These are phyloP conservation scores for Scophthalmus maximus DNA, from an alignment of 2,113 vertebrate species.

Conservation along the genomic window DNA sequence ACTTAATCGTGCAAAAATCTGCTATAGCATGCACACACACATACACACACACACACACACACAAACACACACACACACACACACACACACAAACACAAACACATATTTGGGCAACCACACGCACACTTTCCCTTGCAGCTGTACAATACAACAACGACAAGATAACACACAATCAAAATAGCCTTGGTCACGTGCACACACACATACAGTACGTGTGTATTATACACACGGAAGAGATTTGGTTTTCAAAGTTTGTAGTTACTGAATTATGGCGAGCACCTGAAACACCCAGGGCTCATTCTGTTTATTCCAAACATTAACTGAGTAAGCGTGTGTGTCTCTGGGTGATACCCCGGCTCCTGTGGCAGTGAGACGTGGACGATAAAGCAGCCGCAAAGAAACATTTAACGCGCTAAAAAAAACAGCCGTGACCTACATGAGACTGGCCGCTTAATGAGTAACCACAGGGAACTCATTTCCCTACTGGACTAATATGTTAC, in stretches of 20 bases:
- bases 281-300: not conserved
- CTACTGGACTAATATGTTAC: slow-evolving; percentile 53
- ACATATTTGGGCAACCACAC: not conserved
- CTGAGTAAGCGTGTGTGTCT: not conserved
- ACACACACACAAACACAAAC: not conserved
- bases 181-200: not conserved
- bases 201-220: not conserved
- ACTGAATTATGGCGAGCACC: not conserved
- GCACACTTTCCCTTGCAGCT: not conserved
- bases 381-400: slow-evolving; percentile 49
- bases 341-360: slow-evolving; percentile 14
- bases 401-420: slow-evolving; percentile 41
- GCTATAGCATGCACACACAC: not conserved
- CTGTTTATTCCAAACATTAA: slow-evolving; percentile 30
- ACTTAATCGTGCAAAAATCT: slow-evolving; percentile 10
- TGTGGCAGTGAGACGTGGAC: slow-evolving; percentile 34
- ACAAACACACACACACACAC: not conserved
- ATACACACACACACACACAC: not conserved
- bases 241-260: not conserved
- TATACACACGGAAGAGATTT: not conserved
- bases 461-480: slow-evolving; percentile 56
- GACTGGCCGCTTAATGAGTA: slow-evolving; percentile 69
- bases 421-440: slow-evolving; percentile 71
- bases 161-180: slow-evolving; percentile 4
- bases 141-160: not conserved